Evolutionary conservation across 2,797 vertebrate genomes (phyloP), one percentile per base, ranked within the genome.

Genomic region (Sebastes nivosus): DNA sequence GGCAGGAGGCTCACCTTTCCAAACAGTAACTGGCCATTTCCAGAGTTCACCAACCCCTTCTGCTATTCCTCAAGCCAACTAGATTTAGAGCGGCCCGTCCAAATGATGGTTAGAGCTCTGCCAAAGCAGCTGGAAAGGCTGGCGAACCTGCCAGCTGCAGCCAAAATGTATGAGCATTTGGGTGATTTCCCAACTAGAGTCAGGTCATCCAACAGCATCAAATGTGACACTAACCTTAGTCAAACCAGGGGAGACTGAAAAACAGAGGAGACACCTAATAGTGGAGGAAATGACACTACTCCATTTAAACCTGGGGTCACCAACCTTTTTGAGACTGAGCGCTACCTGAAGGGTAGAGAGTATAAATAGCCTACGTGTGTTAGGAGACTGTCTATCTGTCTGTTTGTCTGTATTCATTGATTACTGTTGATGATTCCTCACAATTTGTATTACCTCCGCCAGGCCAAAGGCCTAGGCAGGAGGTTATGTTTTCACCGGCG

Each of bases 91-190:
- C 4, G 24, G 18, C 38, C 5, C 27, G 0, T 89, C 92, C 91
- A 90, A 91, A 86, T 84, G 87, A 81, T 10, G 77, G 63, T 36
- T 6, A 42, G 64, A 4, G 66, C 30, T 81, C 70, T 93, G 90
- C 93, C 92, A 93, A 72, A 90, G 92, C 88, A 91, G 87, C 90
- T 92, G 91, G 88, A 90, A 83, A 81, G 65, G 79, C 84, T 70
- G 86, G 88, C 79, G 11, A 46, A 82, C n/a, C 81, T 25, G 68
- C 71, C 58, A 66, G 55, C 74, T 70, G 80, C 75, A 76, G 84
- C 90, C 86, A 88, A 59, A 76, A 82, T 67, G 79, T 83, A 69
- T 69, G 69, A 86, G 86, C 86, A 83, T 90, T 80, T 87, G 90
- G 89, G 80, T 55, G 8, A 60, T 67, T 87, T 86, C 79, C 91